Evolutionary conservation across 2,888 invertebrate species (phyloP), one percentile per base, ranked within the genome.

Genomic region (Synanthedon andrenaeformis): DNA sequence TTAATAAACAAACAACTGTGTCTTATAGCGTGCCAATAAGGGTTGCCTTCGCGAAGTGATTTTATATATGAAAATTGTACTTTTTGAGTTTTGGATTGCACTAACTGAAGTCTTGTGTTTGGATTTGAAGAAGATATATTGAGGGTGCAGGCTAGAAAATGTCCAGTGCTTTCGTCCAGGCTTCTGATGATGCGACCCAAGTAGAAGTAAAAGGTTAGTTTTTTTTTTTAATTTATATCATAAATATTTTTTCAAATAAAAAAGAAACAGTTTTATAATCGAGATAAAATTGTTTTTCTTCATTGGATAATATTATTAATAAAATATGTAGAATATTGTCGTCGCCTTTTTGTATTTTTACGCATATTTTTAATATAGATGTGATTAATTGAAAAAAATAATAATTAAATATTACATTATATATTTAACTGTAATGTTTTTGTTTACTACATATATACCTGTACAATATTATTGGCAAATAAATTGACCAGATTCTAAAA

Each of bases 141-240:
- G 51, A 67, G 58, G 62, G 58, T 58, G 64, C 64, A 68, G 55
- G 61, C 66, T 69, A 6, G 72, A 76, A 79, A 69, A 85, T 86
- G 86, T 77, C 85, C 62, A 74, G 63, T 59, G 60, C 70, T 67
- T 74, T 78, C 63, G 72, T 76, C 60, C 69, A 72, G 58, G 63
- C 70, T 58, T 59, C 66, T 53, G 76, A 72, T 61, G 80, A 75
- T 64, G 67, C 66, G 28, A 74, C 71, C 54, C 77, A 79, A 61
- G 72, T 76, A 64, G 74, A 74, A 62, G 78, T 71, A 35, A 86
- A 86, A 84, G 86, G 86, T 87, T 68, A 45, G 8, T 45, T 58
- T 70, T 65, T 58, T 17, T 2, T 23, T 23, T 19, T 19, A 19
- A 23, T 23, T 23, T 23, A 23, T 23, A 23, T 23, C 23, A 23